Percentiles rank a stretch among this genome's conserved stretches.
Conservation (phyloP, 2,113 vertebrate genomes). For the Peucedramus taeniatus region DNA sequence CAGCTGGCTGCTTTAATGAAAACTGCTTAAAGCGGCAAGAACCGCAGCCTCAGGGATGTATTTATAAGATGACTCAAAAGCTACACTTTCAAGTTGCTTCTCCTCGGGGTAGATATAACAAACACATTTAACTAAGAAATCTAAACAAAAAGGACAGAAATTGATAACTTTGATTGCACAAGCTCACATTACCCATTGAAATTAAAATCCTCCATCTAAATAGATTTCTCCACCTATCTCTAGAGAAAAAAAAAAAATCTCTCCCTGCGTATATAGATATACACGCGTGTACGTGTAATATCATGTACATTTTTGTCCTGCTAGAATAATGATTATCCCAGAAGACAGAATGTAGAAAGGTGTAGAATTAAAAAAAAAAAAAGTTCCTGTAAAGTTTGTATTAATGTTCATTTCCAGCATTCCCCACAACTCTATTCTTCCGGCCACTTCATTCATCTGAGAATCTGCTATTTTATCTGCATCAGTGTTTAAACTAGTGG, state of each 20-base stretch:
- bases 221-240: slow-evolving; percentile 42
- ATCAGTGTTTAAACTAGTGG: slow-evolving; percentile 60
- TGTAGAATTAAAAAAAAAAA: neutral
- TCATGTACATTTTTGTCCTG: neutral
- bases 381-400: slow-evolving; percentile 61
- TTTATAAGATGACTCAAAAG: slow-evolving; percentile 73
- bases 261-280: neutral
- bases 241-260: slow-evolving; percentile 4
- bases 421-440: slow-evolving; percentile 19
- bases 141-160: slow-evolving; percentile 65
- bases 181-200: slow-evolving; percentile 44
- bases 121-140: slow-evolving; percentile 68
- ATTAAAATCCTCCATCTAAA: slow-evolving; percentile 36
- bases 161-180: slow-evolving; percentile 63
- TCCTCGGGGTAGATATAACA: slow-evolving; percentile 68
- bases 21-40: slow-evolving; percentile 74
- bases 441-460: neutral
- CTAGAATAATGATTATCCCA: neutral
- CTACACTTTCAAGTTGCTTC: slow-evolving; percentile 70
- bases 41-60: slow-evolving; percentile 67
- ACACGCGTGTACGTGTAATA: neutral
- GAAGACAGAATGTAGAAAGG: neutral
- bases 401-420: slow-evolving; percentile 10
- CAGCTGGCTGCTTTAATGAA: slow-evolving; percentile 79
- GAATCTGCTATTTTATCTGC: slow-evolving; percentile 53